Conservation (phyloP, 2,888 invertebrate species). For the Amaurobius ferox region DNA sequence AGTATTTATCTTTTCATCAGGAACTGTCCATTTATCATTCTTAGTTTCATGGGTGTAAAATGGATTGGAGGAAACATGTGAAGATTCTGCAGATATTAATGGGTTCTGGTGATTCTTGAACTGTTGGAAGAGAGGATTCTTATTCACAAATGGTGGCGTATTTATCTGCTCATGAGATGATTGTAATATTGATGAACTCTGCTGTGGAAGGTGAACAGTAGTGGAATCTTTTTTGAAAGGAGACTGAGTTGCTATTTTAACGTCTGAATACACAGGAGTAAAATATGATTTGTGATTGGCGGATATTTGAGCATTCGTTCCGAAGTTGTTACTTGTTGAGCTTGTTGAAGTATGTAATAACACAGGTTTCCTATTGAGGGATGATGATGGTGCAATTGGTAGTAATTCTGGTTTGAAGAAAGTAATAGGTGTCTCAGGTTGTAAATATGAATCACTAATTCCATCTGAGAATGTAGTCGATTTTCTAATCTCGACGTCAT, state of each 20-base stretch:
- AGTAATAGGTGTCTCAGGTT: not conserved
- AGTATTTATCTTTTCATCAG: slow-evolving; percentile 1
- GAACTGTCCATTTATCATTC: slow-evolving; percentile 34
- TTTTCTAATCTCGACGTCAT: not conserved
- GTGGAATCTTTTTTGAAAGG: no score
- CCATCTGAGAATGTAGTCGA: not conserved
- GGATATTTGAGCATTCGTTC: not conserved
- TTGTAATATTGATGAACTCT: not conserved
- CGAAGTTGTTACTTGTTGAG: no score
- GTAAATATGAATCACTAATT: not conserved
- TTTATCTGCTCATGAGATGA: no score
- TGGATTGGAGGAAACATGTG: no score
- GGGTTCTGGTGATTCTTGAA: no score
- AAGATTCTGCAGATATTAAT: no score
- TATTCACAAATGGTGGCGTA: no score
- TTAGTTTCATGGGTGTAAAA: not conserved
- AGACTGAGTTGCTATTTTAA: no score
- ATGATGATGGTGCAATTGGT: not conserved
- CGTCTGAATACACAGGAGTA: no score
- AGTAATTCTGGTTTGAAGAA: not conserved
- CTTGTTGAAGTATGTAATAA: not conserved
- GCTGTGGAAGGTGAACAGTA: not conserved
- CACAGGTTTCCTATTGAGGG: not conserved
- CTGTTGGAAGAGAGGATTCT: no score
- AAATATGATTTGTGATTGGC: not conserved